Conservation (phyloP, 2,113 vertebrate species). For the Podiceps cristatus region DNA sequence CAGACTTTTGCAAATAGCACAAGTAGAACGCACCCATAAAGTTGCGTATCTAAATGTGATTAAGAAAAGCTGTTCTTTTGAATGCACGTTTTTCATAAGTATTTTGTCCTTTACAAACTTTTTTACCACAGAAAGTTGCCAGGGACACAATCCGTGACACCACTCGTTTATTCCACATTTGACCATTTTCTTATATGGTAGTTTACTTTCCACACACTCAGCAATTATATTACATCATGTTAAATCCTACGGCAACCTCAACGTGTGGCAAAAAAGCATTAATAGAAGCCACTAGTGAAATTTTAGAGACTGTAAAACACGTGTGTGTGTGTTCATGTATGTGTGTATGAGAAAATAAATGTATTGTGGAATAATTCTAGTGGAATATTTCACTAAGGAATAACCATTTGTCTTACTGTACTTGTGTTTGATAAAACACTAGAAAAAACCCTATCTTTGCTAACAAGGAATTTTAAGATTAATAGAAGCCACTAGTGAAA, state of each 20-base stretch:
- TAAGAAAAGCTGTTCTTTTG: neutral
- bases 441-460: neutral
- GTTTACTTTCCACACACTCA: neutral
- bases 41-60: fast-evolving
- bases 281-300: neutral
- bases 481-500: neutral
- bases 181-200: neutral
- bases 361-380: neutral
- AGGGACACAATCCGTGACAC: neutral
- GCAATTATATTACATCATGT: neutral
- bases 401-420: neutral
- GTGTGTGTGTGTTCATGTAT: too few relatives aligned
- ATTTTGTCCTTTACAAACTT: neutral
- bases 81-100: fast-evolving
- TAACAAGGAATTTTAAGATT: neutral
- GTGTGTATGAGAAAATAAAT: neutral
- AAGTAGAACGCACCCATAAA: fast-evolving
- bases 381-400: neutral
- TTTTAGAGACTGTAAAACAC: neutral
- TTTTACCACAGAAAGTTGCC: neutral
- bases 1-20: neutral
- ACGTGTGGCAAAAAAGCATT: neutral
- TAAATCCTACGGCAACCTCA: too few relatives aligned
- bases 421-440: neutral
- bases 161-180: neutral